Evolutionary conservation across 2,113 vertebrate genomes (phyloP).

Genomic region (Lontra canadensis): DNA sequence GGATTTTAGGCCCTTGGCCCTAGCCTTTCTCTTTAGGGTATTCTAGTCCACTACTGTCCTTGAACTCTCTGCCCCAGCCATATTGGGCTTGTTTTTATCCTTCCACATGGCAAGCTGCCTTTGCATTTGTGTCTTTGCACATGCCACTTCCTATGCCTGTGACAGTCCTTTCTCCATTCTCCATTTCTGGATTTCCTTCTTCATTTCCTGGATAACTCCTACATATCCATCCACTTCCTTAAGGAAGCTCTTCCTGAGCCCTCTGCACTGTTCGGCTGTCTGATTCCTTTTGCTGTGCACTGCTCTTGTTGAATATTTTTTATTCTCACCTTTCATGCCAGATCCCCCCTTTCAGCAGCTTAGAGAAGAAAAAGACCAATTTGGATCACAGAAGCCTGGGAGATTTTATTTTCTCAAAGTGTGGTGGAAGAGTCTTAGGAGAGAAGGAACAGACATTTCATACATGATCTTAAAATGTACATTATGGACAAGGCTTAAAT

Average conservation of each 20-base stretch:
- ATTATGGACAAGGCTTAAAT: neutral
- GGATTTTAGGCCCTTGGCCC: neutral
- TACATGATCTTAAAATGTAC: neutral
- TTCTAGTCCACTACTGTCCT: neutral
- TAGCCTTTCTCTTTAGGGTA: neutral
- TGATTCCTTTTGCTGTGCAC: neutral
- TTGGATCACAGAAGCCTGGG: neutral
- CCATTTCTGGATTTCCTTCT: no score
- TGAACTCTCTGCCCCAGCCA: neutral
- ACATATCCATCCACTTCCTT: neutral
- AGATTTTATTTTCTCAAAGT: neutral
- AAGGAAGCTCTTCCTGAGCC: neutral
- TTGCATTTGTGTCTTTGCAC: neutral
- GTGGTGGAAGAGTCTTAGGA: neutral
- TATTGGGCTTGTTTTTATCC: neutral
- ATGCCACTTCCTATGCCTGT: neutral
- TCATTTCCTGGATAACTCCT: neutral
- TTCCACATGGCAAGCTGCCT: neutral
- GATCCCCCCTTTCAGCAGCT: neutral
- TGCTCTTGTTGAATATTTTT: neutral
- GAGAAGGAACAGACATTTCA: neutral
- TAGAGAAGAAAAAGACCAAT: neutral
- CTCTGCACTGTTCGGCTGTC: neutral
- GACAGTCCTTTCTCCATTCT: neutral
- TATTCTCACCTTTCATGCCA: neutral